phyloP scores from a whole-genome alignment of 2,888 invertebrate species.

The Hofmannophila pseudospretella region DNA sequence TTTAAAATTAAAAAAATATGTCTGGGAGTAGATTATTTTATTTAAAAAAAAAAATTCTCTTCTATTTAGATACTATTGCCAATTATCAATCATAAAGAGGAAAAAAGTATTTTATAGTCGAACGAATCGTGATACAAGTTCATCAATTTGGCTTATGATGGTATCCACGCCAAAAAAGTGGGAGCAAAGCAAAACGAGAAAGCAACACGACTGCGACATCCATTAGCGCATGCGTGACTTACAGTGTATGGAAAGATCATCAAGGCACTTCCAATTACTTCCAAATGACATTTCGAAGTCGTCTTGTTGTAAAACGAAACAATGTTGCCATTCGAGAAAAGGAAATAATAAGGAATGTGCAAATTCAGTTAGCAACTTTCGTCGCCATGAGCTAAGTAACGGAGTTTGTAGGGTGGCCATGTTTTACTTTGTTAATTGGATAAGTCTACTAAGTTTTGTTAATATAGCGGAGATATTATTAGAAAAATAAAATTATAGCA shows the following conservation, averaged over 20 bases:
- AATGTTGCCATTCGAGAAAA: background rate
- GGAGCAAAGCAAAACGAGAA: constrained; percentile 29
- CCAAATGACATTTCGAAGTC: background rate
- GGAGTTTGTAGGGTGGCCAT: constrained; percentile 4
- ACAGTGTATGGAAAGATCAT: constrained; percentile 35
- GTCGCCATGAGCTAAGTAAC: constrained; percentile 24
- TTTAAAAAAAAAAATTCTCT: too few relatives aligned
- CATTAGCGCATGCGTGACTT: constrained; percentile 38
- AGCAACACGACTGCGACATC: constrained; percentile 34
- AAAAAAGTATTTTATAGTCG: background rate
- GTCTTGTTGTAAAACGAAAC: background rate
- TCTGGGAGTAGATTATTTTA: too few relatives aligned
- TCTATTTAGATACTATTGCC: too few relatives aligned
- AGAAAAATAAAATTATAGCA: too few relatives aligned
- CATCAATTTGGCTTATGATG: constrained; percentile 12
- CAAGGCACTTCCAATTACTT: constrained; percentile 22
- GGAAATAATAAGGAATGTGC: background rate
- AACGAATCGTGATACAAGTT: constrained; percentile 11
- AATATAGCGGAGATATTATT: too few relatives aligned
- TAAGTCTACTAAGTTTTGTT: too few relatives aligned
- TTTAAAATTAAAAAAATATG: too few relatives aligned
- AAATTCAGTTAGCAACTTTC: constrained; percentile 3
- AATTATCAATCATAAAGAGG: too few relatives aligned
- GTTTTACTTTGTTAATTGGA: background rate
- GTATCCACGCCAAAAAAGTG: constrained; percentile 19